Evolutionary conservation across 1,140 invertebrate species (phyloP).

Genomic region (Lerema accius): DNA sequence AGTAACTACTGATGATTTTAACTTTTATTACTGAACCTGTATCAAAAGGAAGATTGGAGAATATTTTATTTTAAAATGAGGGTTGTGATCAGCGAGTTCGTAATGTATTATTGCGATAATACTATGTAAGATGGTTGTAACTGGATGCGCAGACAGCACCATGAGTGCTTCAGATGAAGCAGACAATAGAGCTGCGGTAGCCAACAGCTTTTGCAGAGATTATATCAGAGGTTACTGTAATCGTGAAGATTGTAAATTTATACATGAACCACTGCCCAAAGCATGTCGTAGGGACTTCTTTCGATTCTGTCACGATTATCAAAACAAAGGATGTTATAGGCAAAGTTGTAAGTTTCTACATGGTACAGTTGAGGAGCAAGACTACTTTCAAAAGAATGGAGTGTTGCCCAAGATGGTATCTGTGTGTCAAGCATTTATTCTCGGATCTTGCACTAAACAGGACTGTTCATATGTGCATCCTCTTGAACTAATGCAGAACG

Average conservation of each 20-base stretch:
- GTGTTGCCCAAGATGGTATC: conserved; percentile 54
- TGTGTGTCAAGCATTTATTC: conserved; percentile 61
- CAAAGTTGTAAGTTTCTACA: conserved; percentile 73
- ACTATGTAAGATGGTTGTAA: conserved; percentile 45
- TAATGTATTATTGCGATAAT: background rate
- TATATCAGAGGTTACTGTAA: conserved; percentile 67
- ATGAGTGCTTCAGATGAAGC: conserved; percentile 54
- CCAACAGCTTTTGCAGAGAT: conserved; percentile 66
- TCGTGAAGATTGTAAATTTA: conserved; percentile 69
- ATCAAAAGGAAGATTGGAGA: background rate
- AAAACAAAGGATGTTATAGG: conserved; percentile 77
- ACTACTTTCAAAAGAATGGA: conserved; percentile 66
- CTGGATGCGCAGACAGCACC: conserved; percentile 35
- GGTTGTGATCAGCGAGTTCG: background rate
- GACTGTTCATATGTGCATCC: conserved; percentile 66
- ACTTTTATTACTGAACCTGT: no score
- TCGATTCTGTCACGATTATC: conserved; percentile 74
- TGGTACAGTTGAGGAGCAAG: conserved; percentile 63
- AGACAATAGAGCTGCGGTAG: conserved; percentile 48
- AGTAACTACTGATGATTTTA: no score
- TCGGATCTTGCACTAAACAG: conserved; percentile 58
- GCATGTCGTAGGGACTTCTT: conserved; percentile 66
- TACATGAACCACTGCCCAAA: conserved; percentile 69
- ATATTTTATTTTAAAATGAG: background rate
- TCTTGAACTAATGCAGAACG: conserved; percentile 49